Conservation (phyloP, 2,797 vertebrate species). For the Anguilla obscura region DNA sequence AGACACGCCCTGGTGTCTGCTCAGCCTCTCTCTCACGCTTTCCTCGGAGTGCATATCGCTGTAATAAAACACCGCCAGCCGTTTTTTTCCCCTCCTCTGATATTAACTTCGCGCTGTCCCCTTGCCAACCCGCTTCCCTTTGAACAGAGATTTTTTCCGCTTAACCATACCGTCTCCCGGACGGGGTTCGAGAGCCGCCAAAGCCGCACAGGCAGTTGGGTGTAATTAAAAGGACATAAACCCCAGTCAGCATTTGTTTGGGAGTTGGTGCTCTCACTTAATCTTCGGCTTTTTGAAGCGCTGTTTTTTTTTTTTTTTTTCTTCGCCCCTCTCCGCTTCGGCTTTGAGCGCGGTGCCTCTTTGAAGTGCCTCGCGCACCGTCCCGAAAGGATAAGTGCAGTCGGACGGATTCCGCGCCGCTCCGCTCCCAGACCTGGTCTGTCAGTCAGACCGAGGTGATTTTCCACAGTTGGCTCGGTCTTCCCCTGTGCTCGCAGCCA, state of each 20-base stretch:
- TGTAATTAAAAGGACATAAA: conserved; percentile 30
- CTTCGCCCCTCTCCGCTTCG: not conserved
- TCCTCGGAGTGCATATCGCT: not conserved
- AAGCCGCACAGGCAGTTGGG: not conserved
- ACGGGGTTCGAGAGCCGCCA: not conserved
- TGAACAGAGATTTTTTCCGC: not conserved
- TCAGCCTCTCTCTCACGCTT: not conserved
- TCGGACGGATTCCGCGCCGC: conserved; percentile 37
- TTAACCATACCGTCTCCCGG: not conserved
- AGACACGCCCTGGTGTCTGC: not conserved
- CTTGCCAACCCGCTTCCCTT: conserved; percentile 7
- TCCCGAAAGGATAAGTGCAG: conserved; percentile 35
- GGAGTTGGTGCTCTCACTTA: not conserved
- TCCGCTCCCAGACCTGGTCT: conserved; percentile 20
- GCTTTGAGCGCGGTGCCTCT: not conserved
- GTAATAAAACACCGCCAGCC: not conserved
- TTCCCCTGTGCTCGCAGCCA: not conserved
- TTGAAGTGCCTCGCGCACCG: conserved; percentile 36
- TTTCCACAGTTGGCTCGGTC: not conserved
- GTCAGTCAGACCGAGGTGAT: not conserved
- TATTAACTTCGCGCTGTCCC: not conserved
- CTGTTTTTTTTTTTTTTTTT: not conserved
- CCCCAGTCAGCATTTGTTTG: conserved; percentile 12
- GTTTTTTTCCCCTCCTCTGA: not conserved
- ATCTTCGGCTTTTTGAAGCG: conserved; percentile 9